Evolutionary conservation across 2,113 vertebrate genomes (phyloP).

Genomic region (Microcebus griseorufus): DNA sequence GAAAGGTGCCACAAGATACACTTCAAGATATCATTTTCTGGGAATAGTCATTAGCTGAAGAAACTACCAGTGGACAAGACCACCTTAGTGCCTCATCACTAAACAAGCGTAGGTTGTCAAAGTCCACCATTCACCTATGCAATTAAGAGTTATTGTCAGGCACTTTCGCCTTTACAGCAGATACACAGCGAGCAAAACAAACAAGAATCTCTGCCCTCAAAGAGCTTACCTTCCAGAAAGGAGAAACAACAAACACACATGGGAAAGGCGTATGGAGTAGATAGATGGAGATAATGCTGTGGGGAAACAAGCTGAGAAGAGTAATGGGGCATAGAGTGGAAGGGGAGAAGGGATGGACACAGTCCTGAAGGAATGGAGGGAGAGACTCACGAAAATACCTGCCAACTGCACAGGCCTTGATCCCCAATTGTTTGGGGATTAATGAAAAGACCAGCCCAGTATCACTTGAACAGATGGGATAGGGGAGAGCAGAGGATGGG

Average conservation of each 20-base stretch:
- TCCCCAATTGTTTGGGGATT: background rate
- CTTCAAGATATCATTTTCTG: background rate
- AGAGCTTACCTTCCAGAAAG: background rate
- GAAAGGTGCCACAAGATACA: background rate
- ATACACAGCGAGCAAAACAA: background rate
- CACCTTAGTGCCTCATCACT: background rate
- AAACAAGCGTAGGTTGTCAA: background rate
- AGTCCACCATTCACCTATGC: background rate
- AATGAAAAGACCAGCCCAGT: background rate
- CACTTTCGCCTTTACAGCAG: background rate
- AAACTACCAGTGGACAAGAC: background rate
- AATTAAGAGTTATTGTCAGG: background rate
- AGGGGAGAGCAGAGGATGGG: background rate
- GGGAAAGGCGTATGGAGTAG: background rate
- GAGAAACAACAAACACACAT: background rate
- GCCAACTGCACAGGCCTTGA: background rate
- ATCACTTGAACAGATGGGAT: background rate
- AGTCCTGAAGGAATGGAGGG: background rate
- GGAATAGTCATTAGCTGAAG: background rate
- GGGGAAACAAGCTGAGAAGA: background rate
- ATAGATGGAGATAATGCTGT: background rate
- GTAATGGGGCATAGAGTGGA: background rate
- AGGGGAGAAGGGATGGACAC: background rate
- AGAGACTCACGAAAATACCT: background rate
- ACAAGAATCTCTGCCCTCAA: background rate